Conservation (phyloP, 2,113 vertebrate species). For the Cavia aperea region DNA sequence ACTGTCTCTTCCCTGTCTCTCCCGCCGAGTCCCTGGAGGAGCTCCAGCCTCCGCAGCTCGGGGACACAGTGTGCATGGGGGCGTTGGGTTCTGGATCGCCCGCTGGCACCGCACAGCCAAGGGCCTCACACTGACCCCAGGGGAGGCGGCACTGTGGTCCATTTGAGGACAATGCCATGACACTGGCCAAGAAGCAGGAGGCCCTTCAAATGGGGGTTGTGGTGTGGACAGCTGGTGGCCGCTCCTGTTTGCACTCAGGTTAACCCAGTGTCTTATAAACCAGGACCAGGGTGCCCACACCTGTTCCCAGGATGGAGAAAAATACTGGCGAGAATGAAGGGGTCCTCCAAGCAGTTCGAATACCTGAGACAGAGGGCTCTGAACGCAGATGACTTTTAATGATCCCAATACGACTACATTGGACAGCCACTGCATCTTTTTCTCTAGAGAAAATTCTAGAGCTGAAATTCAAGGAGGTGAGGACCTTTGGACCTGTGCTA, state of each 20-base stretch:
- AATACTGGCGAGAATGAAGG: neutral
- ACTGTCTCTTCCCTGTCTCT: too few species aligned
- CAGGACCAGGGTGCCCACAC: too few species aligned
- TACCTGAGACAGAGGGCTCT: neutral
- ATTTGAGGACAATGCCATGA: too few species aligned
- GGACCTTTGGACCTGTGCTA: neutral
- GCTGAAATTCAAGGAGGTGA: neutral
- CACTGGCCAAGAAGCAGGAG: too few species aligned
- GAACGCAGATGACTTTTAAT: neutral
- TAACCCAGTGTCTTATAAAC: neutral
- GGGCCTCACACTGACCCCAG: too few species aligned
- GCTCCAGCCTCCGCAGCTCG: conserved; percentile 22
- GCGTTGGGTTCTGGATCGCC: too few species aligned
- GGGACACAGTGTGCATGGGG: too few species aligned
- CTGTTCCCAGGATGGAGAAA: neutral
- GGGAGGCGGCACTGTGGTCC: too few species aligned
- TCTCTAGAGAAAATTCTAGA: conserved; percentile 18
- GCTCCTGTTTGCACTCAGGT: neutral
- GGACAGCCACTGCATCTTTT: neutral
- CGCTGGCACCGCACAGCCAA: too few species aligned
- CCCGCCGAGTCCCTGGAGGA: neutral
- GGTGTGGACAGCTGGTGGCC: neutral
- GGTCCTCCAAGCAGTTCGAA: neutral
- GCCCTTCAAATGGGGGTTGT: neutral
- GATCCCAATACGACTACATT: neutral